phyloP scores from a whole-genome alignment of 2,888 invertebrate species.

The Isoperla grammatica region DNA sequence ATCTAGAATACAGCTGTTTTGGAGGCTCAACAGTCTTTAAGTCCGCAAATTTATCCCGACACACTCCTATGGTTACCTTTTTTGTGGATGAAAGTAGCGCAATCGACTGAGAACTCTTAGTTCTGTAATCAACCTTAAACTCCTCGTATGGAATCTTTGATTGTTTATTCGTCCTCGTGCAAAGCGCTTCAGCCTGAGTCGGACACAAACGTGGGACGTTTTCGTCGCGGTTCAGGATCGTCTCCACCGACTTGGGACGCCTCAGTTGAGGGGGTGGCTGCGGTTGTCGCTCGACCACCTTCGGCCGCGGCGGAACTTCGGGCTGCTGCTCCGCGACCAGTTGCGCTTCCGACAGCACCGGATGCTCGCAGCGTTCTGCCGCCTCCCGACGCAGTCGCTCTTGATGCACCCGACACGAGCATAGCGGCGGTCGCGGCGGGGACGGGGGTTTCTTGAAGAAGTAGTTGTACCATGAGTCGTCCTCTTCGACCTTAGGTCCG shows the following conservation, averaged over 20 bases:
- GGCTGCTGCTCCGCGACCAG: background rate
- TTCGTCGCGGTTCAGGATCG: background rate
- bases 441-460: background rate
- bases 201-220: too few species aligned
- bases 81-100: too few species aligned
- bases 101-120: too few species aligned
- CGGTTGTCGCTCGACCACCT: background rate
- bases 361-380: background rate
- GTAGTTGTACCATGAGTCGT: constrained; percentile 1
- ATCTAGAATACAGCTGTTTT: too few species aligned
- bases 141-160: too few species aligned
- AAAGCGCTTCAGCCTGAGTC: too few species aligned
- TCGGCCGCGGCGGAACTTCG: background rate
- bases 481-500: background rate
- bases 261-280: background rate
- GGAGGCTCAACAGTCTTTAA: too few species aligned
- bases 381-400: background rate
- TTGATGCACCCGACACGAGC: background rate
- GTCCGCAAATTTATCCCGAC: too few species aligned
- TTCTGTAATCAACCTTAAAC: too few species aligned
- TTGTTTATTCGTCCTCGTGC: too few species aligned
- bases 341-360: too few species aligned
- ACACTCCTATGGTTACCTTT: too few species aligned
- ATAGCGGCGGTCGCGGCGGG: background rate
- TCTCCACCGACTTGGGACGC: background rate